Evolutionary conservation across 2,797 vertebrate genomes (phyloP), one percentile per base, ranked within the genome.

Genomic region (Coracias cyanogaster): DNA sequence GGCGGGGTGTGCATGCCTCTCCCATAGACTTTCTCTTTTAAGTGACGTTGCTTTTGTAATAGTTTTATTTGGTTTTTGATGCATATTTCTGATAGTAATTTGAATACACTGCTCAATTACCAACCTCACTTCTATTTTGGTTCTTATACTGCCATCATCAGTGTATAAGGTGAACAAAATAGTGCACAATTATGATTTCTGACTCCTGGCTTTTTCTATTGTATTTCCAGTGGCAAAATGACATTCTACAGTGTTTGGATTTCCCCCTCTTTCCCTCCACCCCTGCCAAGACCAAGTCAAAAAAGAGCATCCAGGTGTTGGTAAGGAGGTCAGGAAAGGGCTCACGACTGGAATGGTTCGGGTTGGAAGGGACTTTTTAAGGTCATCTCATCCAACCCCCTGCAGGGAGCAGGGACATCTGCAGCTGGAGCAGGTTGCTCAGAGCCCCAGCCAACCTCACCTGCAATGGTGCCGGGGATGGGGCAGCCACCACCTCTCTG

Each of bases 101-200:
- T 79, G 81, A 62, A 45, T 17, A 19, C 22, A 7, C 19, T 41
- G 58, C 64, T 82, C 58, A 13, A 8, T 71, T 76, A 54, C 45
- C 54, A 62, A 21, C 48, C 52, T 72, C 22, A 5, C 39, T 51
- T 39, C 72, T 69, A 24, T 67, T 89, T 58, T 37, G 87, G 67
- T 77, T 89, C 67, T 33, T 91, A 60, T 19, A 41, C 58, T 91
- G 94, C 77, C 81, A 64, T 86, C 87, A 49, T 71, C 84, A 76
- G 80, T 64, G 67, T 39, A 28, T 66, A 17, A 72, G 16, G 25
- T 62, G 87, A 82, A 74, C 37, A 67, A 79, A 94, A 54, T 35
- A 51, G 65, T 12, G 24, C 54, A 66, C 26, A 29, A 3, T 49
- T 55, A 29, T 24, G 15, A 41, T 43, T 70, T 55, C 43, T 85